Conservation (phyloP, 2,113 vertebrate genomes). For the Stigmatopora argus region DNA sequence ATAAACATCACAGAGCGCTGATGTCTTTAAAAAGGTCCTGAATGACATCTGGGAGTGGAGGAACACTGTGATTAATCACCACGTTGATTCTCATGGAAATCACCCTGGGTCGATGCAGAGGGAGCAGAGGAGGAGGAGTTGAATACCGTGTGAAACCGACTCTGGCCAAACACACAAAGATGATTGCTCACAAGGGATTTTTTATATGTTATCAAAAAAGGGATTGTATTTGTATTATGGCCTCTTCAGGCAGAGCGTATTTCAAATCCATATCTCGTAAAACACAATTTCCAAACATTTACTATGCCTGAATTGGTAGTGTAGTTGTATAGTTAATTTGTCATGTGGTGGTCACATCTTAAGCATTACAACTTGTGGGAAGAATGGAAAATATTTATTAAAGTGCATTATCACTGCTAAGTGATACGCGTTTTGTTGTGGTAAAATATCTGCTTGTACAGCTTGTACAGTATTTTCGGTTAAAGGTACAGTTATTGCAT, state of each 20-base stretch:
- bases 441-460: conserved; percentile 3
- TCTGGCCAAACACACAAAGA: conserved; percentile 53
- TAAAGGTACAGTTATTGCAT: conserved; percentile 9
- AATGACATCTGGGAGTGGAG: conserved; percentile 69
- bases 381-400: neutral
- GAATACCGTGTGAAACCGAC: conserved; percentile 61
- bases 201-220: conserved; percentile 53
- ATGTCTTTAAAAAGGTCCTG: conserved; percentile 70
- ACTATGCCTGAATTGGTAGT: conserved; percentile 14
- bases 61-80: conserved; percentile 68
- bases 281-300: conserved; percentile 21
- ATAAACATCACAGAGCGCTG: conserved; percentile 60
- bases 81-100: conserved; percentile 73
- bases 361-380: neutral
- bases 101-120: conserved; percentile 45
- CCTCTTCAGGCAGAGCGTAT: conserved; percentile 32
- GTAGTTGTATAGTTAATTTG: conserved; percentile 8
- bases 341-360: conserved; percentile 8
- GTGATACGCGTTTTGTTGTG: neutral
- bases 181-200: conserved; percentile 58
- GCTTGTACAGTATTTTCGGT: conserved; percentile 7
- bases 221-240: conserved; percentile 46
- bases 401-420: conserved; percentile 12
- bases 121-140: conserved; percentile 54
- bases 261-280: conserved; percentile 42